Conservation (phyloP, 2,797 vertebrate species). For the Steatocranus sp. region DNA sequence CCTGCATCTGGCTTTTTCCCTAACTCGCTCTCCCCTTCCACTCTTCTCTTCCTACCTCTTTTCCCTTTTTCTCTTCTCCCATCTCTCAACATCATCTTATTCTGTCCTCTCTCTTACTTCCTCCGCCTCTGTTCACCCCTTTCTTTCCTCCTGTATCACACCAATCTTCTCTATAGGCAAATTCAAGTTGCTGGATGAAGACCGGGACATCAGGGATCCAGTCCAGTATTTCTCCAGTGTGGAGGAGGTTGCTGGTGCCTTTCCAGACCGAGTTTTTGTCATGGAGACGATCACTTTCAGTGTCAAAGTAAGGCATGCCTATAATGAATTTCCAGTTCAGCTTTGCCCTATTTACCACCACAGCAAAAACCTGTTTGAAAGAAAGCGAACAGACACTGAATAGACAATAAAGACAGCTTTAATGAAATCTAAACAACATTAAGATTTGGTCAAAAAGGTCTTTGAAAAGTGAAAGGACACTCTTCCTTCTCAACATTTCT, state of each 20-base stretch:
- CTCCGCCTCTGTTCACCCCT: not conserved
- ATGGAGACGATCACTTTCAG: constrained; percentile 98
- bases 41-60: not conserved
- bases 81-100: not conserved
- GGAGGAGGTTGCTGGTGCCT: constrained; percentile 93
- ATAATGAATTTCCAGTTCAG: not conserved
- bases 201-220: constrained; percentile 90
- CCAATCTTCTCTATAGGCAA: constrained; percentile 76
- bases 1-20: not conserved
- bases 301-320: constrained; percentile 81
- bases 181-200: constrained; percentile 96
- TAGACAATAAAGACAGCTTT: not conserved
- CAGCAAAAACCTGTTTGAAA: not conserved
- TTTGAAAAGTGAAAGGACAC: not conserved
- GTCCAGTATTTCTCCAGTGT: constrained; percentile 96
- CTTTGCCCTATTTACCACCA: not conserved
- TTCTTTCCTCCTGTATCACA: not conserved
- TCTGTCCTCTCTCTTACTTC: not conserved
- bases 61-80: not conserved
- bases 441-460: not conserved
- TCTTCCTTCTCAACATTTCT: not conserved
- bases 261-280: constrained; percentile 94
- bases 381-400: not conserved
- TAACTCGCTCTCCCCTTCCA: not conserved
- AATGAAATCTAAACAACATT: not conserved